Percentiles rank a stretch among this genome's conserved stretches.
Evolutionary conservation across 1,140 invertebrate genomes (phyloP).

Genomic region (Drosophila kurseongensis): DNA sequence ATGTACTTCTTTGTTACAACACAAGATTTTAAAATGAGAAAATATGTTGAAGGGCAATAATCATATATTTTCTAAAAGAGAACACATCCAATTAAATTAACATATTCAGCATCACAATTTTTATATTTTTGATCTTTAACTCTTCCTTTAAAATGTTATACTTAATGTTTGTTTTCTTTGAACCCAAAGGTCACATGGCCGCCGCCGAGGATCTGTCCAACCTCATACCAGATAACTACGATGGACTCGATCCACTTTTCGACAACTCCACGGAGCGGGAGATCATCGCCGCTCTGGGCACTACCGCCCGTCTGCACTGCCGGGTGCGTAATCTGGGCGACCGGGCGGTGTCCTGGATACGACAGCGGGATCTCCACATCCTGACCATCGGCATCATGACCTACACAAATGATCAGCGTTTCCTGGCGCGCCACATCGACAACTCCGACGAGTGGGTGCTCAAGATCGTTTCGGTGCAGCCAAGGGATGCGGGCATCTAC

Average conservation of each 20-base stretch:
- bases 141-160: no score
- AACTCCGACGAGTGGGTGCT: constrained; percentile 95
- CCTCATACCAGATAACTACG: constrained; percentile 68
- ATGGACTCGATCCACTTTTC: constrained; percentile 90
- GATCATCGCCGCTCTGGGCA: constrained; percentile 92
- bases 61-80: no score
- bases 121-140: no score
- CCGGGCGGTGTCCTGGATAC: constrained; percentile 92
- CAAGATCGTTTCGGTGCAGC: constrained; percentile 92
- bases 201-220: constrained; percentile 74
- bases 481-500: constrained; percentile 90
- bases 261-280: constrained; percentile 94
- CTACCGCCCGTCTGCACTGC: constrained; percentile 93
- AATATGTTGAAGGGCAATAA: no score
- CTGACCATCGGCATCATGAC: constrained; percentile 90
- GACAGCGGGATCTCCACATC: constrained; percentile 90
- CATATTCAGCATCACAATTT: no score
- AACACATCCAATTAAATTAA: no score
- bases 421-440: constrained; percentile 91
- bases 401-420: constrained; percentile 91
- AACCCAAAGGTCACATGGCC: constrained; percentile 16
- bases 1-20: no score
- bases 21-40: no score
- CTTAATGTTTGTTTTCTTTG: neutral
- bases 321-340: constrained; percentile 93